Conservation (phyloP, 2,888 invertebrate species). For the Trilocha varians region DNA sequence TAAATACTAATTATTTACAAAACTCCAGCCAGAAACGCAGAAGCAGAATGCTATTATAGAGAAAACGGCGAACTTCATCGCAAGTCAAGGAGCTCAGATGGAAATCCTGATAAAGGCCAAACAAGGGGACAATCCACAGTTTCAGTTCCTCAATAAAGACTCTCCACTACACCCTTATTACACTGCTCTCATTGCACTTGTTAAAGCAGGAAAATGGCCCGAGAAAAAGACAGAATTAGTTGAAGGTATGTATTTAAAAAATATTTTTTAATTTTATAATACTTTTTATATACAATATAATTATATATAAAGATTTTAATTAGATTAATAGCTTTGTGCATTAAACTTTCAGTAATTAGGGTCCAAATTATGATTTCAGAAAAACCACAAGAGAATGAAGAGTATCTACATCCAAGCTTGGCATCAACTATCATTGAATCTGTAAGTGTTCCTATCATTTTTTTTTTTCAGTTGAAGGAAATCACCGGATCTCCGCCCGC, state of each 20-base stretch:
- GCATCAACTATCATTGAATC: slow-evolving; percentile 75
- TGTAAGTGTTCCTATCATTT: too few species aligned
- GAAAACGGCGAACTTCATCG: slow-evolving; percentile 92
- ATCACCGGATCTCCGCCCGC: too few species aligned
- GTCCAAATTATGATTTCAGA: slow-evolving; percentile 43
- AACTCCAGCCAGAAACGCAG: slow-evolving; percentile 83
- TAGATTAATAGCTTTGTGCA: too few species aligned
- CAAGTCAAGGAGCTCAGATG: slow-evolving; percentile 96
- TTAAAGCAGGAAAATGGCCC: slow-evolving; percentile 56
- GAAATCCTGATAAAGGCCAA: slow-evolving; percentile 98
- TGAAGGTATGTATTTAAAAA: slow-evolving; percentile 45
- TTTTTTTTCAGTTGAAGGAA: too few species aligned
- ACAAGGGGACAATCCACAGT: slow-evolving; percentile 93
- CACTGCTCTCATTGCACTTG: slow-evolving; percentile 74
- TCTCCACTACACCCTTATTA: slow-evolving; percentile 91
- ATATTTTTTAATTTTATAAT: too few species aligned
- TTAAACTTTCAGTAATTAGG: too few species aligned
- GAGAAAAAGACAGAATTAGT: slow-evolving; percentile 41
- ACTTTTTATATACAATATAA: too few species aligned
- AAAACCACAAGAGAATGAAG: slow-evolving; percentile 73
- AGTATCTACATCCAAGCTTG: slow-evolving; percentile 90
- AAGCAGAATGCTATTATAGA: slow-evolving; percentile 96
- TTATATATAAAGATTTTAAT: too few species aligned
- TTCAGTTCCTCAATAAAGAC: slow-evolving; percentile 92
- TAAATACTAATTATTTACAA: slow-evolving; percentile 16